A percentile compares a stretch with the other conserved stretches of the same genome.
phyloP scores from a whole-genome alignment of 2,888 invertebrate genomes.

The Morpho helenor region DNA sequence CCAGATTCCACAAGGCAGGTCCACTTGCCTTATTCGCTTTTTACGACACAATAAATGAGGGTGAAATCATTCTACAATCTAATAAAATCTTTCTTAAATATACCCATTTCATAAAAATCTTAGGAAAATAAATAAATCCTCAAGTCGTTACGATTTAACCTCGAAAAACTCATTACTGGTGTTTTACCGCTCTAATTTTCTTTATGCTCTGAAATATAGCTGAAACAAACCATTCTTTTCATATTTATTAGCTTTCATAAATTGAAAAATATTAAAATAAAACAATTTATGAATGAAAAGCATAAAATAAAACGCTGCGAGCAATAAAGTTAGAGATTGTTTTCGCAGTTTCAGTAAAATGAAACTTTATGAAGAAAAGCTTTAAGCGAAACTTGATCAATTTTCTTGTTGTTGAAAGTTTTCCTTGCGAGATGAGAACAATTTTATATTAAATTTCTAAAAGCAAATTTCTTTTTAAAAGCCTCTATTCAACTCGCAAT shows the following conservation, averaged over 20 bases:
- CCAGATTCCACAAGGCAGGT: too few relatives aligned
- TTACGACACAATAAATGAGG: too few relatives aligned
- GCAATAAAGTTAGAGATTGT: conserved; percentile 12
- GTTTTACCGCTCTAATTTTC: conserved; percentile 7
- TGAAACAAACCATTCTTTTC: conserved; percentile 5
- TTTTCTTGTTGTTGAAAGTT: conserved; percentile 11
- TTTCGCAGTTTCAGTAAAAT: conserved; percentile 5
- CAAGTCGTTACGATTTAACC: conserved; percentile 3
- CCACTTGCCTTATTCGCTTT: too few relatives aligned
- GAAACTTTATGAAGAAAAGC: conserved; percentile 12
- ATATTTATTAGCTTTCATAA: conserved; percentile 13
- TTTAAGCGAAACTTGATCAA: conserved; percentile 6
- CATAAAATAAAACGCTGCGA: not conserved
- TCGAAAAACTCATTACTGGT: conserved; percentile 15
- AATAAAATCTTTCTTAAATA: too few relatives aligned
- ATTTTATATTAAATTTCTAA: not conserved
- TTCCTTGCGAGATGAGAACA: conserved; percentile 4
- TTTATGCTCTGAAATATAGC: conserved; percentile 13
- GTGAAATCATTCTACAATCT: too few relatives aligned
- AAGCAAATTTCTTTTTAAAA: too few relatives aligned
- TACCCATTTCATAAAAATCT: not conserved
- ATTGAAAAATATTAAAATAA: conserved; percentile 7
- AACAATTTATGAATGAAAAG: not conserved
- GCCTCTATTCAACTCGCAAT: too few relatives aligned
- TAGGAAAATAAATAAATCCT: conserved; percentile 3